Conservation (phyloP, 2,113 vertebrate genomes). For the Chloropsis cyanopogon region DNA sequence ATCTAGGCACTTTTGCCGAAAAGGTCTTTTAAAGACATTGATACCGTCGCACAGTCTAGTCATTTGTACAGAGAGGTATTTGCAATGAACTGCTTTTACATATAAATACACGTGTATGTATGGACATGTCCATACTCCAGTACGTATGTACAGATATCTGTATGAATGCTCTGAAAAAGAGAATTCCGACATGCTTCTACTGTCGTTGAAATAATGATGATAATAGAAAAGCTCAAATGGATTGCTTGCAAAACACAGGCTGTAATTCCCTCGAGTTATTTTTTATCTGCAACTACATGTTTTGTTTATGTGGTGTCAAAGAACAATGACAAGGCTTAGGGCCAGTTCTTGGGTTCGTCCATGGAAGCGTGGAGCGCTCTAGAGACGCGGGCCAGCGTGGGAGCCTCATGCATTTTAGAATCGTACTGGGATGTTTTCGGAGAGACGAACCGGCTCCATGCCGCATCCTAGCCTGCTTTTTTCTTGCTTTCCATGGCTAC, state of each 20-base stretch:
- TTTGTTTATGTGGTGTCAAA: slow-evolving; percentile 14
- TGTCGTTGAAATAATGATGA: neutral
- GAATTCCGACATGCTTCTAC: neutral
- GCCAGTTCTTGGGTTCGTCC: neutral
- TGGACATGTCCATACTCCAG: neutral
- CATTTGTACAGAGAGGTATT: slow-evolving; percentile 22
- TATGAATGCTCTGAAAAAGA: neutral
- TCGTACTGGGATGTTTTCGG: neutral
- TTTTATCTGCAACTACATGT: slow-evolving; percentile 1
- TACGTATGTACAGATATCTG: neutral
- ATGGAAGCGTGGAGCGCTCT: neutral
- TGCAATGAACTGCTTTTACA: neutral
- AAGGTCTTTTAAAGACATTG: slow-evolving; percentile 43
- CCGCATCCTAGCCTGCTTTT: neutral
- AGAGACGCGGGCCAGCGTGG: neutral
- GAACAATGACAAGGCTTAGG: neutral
- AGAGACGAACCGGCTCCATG: neutral
- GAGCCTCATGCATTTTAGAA: neutral
- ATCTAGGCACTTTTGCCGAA: neutral
- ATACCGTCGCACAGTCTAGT: neutral
- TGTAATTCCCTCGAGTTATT: neutral
- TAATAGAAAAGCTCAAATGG: neutral
- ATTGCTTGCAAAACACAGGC: neutral
- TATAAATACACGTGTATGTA: neutral
- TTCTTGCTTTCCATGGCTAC: neutral